phyloP scores from a whole-genome alignment of 2,888 invertebrate species.

The Platerodrilus igneus region DNA sequence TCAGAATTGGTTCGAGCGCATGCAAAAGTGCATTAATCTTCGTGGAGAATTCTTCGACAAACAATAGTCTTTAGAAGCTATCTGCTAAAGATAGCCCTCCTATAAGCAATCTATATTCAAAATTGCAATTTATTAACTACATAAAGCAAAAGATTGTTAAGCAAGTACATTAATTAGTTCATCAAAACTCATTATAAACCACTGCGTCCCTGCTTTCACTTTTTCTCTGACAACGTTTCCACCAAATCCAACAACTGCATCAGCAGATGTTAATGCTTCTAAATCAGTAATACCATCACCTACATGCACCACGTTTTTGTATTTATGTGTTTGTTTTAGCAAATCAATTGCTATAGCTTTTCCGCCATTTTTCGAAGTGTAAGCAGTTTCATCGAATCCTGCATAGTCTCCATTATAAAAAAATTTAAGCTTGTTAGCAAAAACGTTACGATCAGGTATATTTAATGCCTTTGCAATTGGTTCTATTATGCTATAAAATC shows the following conservation, averaged over 20 bases:
- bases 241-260: slow-evolving; percentile 90
- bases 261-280: slow-evolving; percentile 90
- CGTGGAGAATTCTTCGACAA: too few relatives aligned
- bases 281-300: slow-evolving; percentile 98
- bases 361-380: slow-evolving; percentile 88
- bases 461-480: slow-evolving; percentile 79
- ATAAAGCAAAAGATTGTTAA: too few relatives aligned
- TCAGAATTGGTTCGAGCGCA: too few relatives aligned
- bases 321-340: slow-evolving; percentile 70
- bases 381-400: slow-evolving; percentile 87
- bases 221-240: slow-evolving; percentile 85
- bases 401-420: slow-evolving; percentile 84
- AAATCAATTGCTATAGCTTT: slow-evolving; percentile 80
- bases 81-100: too few relatives aligned
- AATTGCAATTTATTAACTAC: too few relatives aligned
- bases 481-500: slow-evolving; percentile 84
- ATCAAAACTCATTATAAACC: slow-evolving; percentile 86
- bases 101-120: too few relatives aligned
- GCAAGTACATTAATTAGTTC: too few relatives aligned
- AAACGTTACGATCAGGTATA: slow-evolving; percentile 76
- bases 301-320: slow-evolving; percentile 77
- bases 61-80: too few relatives aligned
- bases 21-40: too few relatives aligned
- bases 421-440: slow-evolving; percentile 89
- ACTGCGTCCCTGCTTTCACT: slow-evolving; percentile 74